Evolutionary conservation across 2,113 vertebrate genomes (phyloP).

Genomic region (Symphodus melops): DNA sequence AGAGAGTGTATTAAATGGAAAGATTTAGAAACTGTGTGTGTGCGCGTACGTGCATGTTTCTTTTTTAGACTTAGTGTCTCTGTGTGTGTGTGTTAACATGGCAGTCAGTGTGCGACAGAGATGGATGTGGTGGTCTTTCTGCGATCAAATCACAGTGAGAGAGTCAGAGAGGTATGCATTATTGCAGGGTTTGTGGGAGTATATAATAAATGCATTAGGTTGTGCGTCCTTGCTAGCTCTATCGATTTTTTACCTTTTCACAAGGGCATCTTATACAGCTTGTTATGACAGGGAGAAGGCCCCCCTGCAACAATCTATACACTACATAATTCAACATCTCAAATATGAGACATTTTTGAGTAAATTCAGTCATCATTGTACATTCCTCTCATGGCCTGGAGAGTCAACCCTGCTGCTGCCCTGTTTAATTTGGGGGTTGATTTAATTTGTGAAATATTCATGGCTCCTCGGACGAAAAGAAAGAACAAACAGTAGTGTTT

Average conservation of each 20-base stretch:
- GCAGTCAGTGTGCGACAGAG: constrained; percentile 66
- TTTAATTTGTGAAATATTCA: too few species aligned
- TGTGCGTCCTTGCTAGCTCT: constrained; percentile 45
- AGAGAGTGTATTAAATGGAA: not conserved
- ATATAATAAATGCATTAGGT: constrained; percentile 57
- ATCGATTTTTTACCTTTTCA: constrained; percentile 57
- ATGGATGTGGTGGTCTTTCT: constrained; percentile 65
- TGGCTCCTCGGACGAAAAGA: too few species aligned
- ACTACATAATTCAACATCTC: constrained; percentile 12
- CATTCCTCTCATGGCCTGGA: too few species aligned
- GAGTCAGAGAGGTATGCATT: constrained; percentile 34
- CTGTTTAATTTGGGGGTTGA: too few species aligned
- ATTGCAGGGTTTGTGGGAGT: constrained; percentile 37
- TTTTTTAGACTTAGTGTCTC: not conserved
- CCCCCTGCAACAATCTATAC: not conserved
- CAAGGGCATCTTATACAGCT: constrained; percentile 31
- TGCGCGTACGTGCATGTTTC: not conserved
- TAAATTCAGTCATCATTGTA: constrained; percentile 1
- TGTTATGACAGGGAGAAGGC: constrained; percentile 28
- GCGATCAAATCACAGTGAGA: constrained; percentile 60
- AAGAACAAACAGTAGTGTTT: too few species aligned
- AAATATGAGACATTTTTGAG: not conserved
- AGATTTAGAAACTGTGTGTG: not conserved
- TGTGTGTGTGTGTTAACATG: constrained; percentile 54
- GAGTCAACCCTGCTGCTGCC: not conserved